Evolutionary conservation across 2,113 vertebrate species (phyloP), one percentile per base, ranked within the genome.

Genomic region (Megaleporinus macrocephalus): DNA sequence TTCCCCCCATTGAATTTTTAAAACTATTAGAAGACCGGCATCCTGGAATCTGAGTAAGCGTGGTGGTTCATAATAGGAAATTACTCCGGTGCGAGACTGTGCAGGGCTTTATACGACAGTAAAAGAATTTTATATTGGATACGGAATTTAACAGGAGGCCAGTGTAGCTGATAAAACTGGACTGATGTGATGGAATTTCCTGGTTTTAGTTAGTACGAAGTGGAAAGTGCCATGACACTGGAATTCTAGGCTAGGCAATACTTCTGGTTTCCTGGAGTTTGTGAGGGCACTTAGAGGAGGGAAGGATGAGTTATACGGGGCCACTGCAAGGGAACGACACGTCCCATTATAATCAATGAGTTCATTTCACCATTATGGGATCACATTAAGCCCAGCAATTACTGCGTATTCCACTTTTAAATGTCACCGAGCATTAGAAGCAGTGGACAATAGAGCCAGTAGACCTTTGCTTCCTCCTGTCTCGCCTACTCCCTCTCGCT

Each of bases 321-420:
- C 57, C n/a, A 26, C 57, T 24, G 57, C 57, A 51, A 47, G 53
- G 13, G 44, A 62, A 30, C 59, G 27, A 5, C 24, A n/a, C 24
- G 27, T 80, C 44, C 14, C 47, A 27, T 65, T 59, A 53, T 65
- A 78, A 87, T 82, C 29, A 30, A 83, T 84, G 53, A 11, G 16
- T 33, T 70, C 27, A 12, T 63, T 53, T 26, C 20, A 18, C 65
- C 26, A 24, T 14, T 20, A 70, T 6, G 33, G 55, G 75, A 26
- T 65, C 75, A 65, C 75, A 49, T 77, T 26, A 49, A 26, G 27
- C 75, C 24, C 36, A 63, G 26, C 69, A 65, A 53, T 80, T 80
- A 80, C 61, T 53, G 22, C 27, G 65, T 36, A 73, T 24, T 51
- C 70, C 9, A 36, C 79, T 33, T 49, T 62, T 49, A 80, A 72